Conservation (phyloP, 2,113 vertebrate genomes). For the Zosterops borbonicus region DNA sequence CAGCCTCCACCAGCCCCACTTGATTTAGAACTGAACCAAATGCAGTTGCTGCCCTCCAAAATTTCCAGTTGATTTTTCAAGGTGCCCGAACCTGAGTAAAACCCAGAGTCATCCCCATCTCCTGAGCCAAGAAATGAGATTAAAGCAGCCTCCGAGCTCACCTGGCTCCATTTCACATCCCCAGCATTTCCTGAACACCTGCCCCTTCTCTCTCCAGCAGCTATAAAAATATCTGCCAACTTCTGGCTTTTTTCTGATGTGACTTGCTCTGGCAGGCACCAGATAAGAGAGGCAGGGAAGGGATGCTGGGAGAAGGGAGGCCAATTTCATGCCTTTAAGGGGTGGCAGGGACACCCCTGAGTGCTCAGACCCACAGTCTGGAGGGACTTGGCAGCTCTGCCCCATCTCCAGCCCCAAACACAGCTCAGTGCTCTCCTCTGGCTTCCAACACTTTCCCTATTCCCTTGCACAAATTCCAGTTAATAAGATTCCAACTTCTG, state of each 20-base stretch:
- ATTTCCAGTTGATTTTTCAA: background rate
- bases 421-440: background rate
- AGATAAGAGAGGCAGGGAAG: background rate
- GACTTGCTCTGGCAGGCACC: background rate
- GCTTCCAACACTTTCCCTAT: background rate
- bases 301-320: background rate
- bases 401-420: background rate
- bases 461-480: background rate
- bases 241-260: background rate
- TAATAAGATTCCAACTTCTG: background rate
- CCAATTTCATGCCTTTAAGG: background rate
- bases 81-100: background rate
- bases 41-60: background rate
- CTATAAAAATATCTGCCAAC: background rate
- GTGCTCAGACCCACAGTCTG: background rate
- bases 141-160: background rate
- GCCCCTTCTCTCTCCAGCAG: constrained; percentile 13
- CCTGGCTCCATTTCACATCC: background rate
- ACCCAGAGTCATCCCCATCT: background rate
- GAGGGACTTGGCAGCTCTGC: background rate
- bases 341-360: background rate
- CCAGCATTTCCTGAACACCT: background rate
- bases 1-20: background rate
- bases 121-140: background rate
- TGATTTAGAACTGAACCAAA: background rate